Evolutionary conservation across 2,797 vertebrate genomes (phyloP), one percentile per base, ranked within the genome.

Genomic region (Thamnophis elegans): DNA sequence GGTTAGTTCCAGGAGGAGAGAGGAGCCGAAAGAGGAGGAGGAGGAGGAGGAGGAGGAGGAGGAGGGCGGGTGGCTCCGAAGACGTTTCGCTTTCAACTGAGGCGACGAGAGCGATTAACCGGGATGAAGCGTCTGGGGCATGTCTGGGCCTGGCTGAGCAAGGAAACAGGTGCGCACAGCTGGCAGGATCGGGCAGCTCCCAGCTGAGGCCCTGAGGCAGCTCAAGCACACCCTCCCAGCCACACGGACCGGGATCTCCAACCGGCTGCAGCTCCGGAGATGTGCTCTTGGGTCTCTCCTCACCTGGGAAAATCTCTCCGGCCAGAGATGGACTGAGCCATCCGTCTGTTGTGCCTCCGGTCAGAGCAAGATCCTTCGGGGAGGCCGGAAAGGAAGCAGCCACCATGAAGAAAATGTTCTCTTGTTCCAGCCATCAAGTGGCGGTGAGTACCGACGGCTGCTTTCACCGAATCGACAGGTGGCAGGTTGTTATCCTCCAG

Each of bases 361-460:
- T 25, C 73, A 22, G 9, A 42, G 8, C 68, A 8, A 78, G 32
- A 20, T 18, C 32, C 68, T 73, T 1, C 32, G 32, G 32, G 32
- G 32, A 36, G 6, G 65, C n/a, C 0, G 12, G 11, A 32, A 13
- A 36, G 62, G 3, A 2, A 28, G 54, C 56, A 59, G 89, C 73
- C 78, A 58, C 94, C 96, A 97, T 98, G 97, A 97, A 95, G 96
- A 95, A 97, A 85, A 96, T 97, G 94, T 97, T 98, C 96, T 97
- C 97, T 87, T 97, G 97, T 93, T 98, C 97, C 96, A 97, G 96
- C 93, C 97, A 97, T 1, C 96, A 96, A 90, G 96, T 97, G 93
- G 94, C 96, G 96, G 97, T 98, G 96, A 95, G 97, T 97, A 36
- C 65, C 92, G 1, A 87, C 0, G 10, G 11, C 55, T 9, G 26